Conservation (phyloP, 1,140 invertebrate genomes). For the Cydia fagiglandana region DNA sequence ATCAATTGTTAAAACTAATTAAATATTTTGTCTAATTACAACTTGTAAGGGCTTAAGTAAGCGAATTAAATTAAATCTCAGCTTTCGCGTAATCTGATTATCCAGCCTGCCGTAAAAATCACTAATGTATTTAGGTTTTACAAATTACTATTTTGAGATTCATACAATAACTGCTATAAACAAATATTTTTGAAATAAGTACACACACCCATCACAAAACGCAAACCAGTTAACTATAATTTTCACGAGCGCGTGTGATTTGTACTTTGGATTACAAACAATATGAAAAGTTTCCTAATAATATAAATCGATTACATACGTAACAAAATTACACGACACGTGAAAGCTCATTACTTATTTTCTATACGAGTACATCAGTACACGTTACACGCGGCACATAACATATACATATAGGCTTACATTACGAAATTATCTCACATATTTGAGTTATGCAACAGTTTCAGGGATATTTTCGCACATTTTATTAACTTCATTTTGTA, state of each 20-base stretch:
- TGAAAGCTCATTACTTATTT: not conserved
- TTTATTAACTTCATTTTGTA: slow-evolving; percentile 54
- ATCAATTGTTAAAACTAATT: not conserved
- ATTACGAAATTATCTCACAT: not conserved
- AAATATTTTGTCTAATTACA: not conserved
- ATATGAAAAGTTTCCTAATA: no score
- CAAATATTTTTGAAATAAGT: no score
- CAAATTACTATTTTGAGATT: not conserved
- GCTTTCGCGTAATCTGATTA: not conserved
- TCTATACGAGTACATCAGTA: no score
- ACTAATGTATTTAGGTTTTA: not conserved
- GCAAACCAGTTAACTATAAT: no score
- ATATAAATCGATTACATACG: no score
- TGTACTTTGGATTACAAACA: no score
- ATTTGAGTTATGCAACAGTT: not conserved
- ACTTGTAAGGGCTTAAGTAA: not conserved
- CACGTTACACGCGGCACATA: not conserved
- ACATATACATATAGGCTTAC: no score
- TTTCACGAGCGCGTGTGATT: no score
- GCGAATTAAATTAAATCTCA: not conserved
- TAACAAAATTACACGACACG: no score
- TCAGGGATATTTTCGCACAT: slow-evolving; percentile 47
- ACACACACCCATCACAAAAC: no score
- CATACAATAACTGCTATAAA: not conserved
- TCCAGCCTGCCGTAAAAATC: not conserved